phyloP scores from a whole-genome alignment of 2,888 invertebrate genomes.

The Apocheima hispidaria region DNA sequence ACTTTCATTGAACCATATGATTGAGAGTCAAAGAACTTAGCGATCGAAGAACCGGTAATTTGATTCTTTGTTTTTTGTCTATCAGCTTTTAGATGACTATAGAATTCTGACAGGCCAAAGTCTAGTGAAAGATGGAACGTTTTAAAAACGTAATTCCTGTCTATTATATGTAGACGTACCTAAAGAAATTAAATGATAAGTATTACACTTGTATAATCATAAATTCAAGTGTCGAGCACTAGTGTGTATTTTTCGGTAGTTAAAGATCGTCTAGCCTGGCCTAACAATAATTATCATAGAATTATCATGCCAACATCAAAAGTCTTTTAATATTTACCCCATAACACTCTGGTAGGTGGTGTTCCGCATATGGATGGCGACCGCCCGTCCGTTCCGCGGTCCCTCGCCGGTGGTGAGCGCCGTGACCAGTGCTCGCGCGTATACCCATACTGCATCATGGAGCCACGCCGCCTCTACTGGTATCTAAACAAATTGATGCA shows the following conservation, averaged over 20 bases:
- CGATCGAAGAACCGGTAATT: too few species aligned
- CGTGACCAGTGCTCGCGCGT: conserved; percentile 92
- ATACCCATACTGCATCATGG: conserved; percentile 97
- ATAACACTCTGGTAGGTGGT: conserved; percentile 93
- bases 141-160: too few species aligned
- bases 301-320: too few species aligned
- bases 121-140: neutral
- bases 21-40: conserved; percentile 9
- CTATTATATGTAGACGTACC: too few species aligned
- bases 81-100: neutral
- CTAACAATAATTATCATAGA: neutral
- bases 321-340: conserved; percentile 88
- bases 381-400: conserved; percentile 92
- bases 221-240: too few species aligned
- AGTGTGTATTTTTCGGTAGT: neutral
- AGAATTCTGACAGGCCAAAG: neutral
- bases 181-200: too few species aligned
- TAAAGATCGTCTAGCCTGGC: neutral
- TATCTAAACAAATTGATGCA: conserved; percentile 83
- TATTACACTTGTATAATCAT: too few species aligned
- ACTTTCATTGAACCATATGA: conserved; percentile 13
- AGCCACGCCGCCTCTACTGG: conserved; percentile 96
- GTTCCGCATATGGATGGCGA: conserved; percentile 91
- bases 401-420: conserved; percentile 89
- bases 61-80: neutral